Base-by-base conservation (phyloP, 2,797 vertebrate species). In the Clarias platycephalus region DNA sequence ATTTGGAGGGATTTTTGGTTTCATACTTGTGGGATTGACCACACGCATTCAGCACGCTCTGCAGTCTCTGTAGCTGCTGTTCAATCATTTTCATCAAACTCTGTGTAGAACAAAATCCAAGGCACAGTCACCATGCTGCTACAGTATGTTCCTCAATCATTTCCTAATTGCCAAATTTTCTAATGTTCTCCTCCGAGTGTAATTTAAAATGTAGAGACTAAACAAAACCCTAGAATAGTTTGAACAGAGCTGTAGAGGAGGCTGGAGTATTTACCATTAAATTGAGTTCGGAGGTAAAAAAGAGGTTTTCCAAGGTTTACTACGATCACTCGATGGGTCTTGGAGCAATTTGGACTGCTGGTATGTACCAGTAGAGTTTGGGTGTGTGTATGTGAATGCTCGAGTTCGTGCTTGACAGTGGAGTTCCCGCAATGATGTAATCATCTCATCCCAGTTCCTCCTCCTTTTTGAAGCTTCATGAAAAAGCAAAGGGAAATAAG, bases 311-410 rank as follows among this genome's bases (percentile, higher is more conserved):
- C 31, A n/a, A 8, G 12, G 24, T 26, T 79, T 26, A 12, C 60
- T 2, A 9, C 26, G 37, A 40, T 68, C 72, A 70, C 80, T 77
- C 84, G 77, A 85, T 81, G 67, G 78, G 74, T 68, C 80, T 18
- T 57, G 28, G 78, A 77, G 58, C 18, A 49, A 74, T 87, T 44
- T 71, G 62, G 67, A 64, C 58, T 66, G 67, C 83, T 75, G 72
- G 57, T 40, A 26, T 68, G 63, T 58, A 60, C 55, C 55, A 24
- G 2, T 37, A 20, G 28, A n/a, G 75, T 60, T 60, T 37, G 28
- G 18, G 28, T 40, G 67, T 72, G 37, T 49, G 31, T 26, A 64
- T 28, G 15, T 55, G 44, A 9, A 31, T 76, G 37, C 26, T 37
- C 18, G 28, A 20, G 82, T 83, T 76, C 24, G 16, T n/a, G 58